A percentile compares a stretch with the other conserved stretches of the same genome.
Conservation (phyloP, 2,113 vertebrate genomes). For the Rattus rattus region DNA sequence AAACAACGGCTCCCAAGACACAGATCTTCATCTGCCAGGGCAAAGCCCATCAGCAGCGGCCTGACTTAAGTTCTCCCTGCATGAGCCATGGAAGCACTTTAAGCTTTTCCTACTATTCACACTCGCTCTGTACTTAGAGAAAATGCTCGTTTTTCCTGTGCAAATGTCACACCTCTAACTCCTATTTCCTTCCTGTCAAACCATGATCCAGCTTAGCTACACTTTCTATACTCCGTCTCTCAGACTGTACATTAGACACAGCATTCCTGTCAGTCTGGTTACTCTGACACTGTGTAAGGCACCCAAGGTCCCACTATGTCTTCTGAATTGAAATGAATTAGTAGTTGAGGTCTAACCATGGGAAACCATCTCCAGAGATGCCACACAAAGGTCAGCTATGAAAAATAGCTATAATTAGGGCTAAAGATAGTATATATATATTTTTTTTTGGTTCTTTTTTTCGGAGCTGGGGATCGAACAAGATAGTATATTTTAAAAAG, state of each 20-base stretch:
- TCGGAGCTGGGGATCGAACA: too few relatives aligned
- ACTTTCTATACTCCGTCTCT: not conserved
- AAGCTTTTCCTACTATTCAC: not conserved
- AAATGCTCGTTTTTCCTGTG: not conserved
- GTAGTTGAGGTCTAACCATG: not conserved
- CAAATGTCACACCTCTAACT: too few relatives aligned
- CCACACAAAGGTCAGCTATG: not conserved
- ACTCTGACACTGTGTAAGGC: not conserved
- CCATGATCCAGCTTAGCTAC: not conserved
- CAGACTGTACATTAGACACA: not conserved
- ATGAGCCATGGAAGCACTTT: fast-evolving
- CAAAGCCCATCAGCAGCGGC: not conserved
- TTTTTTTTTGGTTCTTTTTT: too few relatives aligned
- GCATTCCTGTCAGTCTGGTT: not conserved
- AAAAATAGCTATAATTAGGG: not conserved
- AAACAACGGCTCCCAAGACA: not conserved
- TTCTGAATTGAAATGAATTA: not conserved
- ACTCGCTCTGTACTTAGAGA: not conserved
- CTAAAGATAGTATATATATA: not conserved
- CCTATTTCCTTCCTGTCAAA: not conserved
- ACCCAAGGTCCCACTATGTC: not conserved
- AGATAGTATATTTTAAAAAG: not conserved
- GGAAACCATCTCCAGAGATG: not conserved
- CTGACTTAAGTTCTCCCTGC: too few relatives aligned
- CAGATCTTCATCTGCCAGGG: too few relatives aligned